phyloP scores from a whole-genome alignment of 2,113 vertebrate genomes.

The Chinchilla lanigera region DNA sequence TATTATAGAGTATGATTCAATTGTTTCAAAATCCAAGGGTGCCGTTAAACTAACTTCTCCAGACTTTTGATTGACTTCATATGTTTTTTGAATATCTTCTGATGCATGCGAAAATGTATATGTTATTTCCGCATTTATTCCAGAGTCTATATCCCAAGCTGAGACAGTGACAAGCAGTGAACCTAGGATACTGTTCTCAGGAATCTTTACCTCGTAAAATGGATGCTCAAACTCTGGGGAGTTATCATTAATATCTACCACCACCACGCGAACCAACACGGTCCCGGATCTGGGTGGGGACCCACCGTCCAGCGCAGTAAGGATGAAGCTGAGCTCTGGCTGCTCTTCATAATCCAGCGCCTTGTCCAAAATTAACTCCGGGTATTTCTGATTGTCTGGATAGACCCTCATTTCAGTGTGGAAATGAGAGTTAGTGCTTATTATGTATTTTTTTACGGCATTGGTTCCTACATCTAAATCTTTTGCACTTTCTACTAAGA shows the following conservation, averaged over 20 bases:
- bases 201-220: slow-evolving; percentile 79
- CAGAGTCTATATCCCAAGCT: slow-evolving; percentile 77
- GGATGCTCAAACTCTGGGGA: slow-evolving; percentile 36
- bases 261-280: slow-evolving; percentile 60
- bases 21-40: slow-evolving; percentile 82
- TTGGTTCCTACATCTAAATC: slow-evolving; percentile 83
- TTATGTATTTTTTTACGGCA: slow-evolving; percentile 78
- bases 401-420: neutral
- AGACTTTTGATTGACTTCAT: slow-evolving; percentile 74
- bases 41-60: slow-evolving; percentile 74
- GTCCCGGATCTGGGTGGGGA: slow-evolving; percentile 70
- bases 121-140: slow-evolving; percentile 65
- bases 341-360: slow-evolving; percentile 80
- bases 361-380: slow-evolving; percentile 75
- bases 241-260: slow-evolving; percentile 84
- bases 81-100: slow-evolving; percentile 67
- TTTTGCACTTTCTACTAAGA: slow-evolving; percentile 77
- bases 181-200: slow-evolving; percentile 73
- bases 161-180: slow-evolving; percentile 61
- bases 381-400: neutral
- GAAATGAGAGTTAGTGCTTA: slow-evolving; percentile 80
- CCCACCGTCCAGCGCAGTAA: slow-evolving; percentile 76
- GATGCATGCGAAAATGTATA: slow-evolving; percentile 77
- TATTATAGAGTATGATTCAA: slow-evolving; percentile 52
- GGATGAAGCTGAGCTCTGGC: slow-evolving; percentile 52